A percentile compares a stretch with the other conserved stretches of the same genome.
phyloP scores from a whole-genome alignment of 2,888 invertebrate species.

The Trichopoda pennipes region DNA sequence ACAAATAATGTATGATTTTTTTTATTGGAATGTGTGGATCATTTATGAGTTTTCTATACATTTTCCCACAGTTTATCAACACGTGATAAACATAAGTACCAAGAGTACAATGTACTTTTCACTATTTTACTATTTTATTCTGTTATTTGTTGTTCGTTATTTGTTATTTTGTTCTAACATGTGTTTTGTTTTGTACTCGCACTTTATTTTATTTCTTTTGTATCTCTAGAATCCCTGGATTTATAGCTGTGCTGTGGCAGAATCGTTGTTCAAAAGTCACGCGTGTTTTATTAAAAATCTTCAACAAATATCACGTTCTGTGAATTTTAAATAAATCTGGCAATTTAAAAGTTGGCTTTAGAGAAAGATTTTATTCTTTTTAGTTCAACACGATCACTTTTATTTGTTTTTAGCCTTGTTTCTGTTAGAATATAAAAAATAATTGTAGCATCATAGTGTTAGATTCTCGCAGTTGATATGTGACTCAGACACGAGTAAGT shows the following conservation, averaged over 20 bases:
- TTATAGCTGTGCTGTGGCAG: constrained; percentile 16
- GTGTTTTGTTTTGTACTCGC: constrained; percentile 10
- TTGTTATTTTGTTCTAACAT: constrained; percentile 7
- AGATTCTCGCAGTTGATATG: neutral
- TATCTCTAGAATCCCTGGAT: constrained; percentile 30
- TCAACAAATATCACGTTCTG: constrained; percentile 60
- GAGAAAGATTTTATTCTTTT: neutral
- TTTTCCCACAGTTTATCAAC: constrained; percentile 71
- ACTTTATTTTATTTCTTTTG: neutral
- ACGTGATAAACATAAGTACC: constrained; percentile 69
- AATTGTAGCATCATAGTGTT: neutral
- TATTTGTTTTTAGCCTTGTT: neutral
- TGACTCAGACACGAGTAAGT: neutral
- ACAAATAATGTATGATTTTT: constrained; percentile 42
- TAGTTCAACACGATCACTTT: neutral
- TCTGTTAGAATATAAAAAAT: neutral
- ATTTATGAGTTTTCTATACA: constrained; percentile 45
- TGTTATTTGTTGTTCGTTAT: constrained; percentile 3
- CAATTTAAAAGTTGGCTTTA: neutral
- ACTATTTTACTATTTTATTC: neutral
- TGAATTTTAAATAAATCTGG: neutral
- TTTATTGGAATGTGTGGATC: constrained; percentile 42
- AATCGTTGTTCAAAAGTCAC: constrained; percentile 59
- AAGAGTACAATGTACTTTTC: constrained; percentile 43
- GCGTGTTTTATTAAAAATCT: constrained; percentile 61